phyloP scores from a whole-genome alignment of 2,888 invertebrate species.

The Metellina segmentata region DNA sequence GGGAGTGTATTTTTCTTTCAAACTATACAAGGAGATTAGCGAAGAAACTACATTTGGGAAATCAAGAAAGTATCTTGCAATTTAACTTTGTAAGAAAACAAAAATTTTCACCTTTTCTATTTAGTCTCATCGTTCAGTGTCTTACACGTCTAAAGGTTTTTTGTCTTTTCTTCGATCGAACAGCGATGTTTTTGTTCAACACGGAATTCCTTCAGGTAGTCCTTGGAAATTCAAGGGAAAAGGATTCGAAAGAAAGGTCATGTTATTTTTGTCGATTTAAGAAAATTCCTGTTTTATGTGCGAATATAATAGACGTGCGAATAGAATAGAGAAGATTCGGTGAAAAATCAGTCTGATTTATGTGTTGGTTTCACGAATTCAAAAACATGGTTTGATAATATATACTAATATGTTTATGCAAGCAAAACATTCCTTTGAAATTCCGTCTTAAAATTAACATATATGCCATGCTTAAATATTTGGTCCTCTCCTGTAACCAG shows the following conservation, averaged over 20 bases:
- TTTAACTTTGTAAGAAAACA: neutral
- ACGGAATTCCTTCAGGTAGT: neutral
- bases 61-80: neutral
- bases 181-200: neutral
- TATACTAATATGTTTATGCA: too few species aligned
- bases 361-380: too few species aligned
- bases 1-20: neutral
- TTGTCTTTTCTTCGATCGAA: neutral
- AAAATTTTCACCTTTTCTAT: neutral
- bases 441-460: too few species aligned
- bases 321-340: too few species aligned
- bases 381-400: too few species aligned
- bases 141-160: neutral
- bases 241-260: neutral
- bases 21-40: neutral
- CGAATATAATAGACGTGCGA: too few species aligned
- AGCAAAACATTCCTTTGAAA: too few species aligned
- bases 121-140: neutral
- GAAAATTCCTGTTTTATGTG: too few species aligned
- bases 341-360: too few species aligned
- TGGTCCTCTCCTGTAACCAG: too few species aligned
- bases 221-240: neutral
- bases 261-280: too few species aligned
- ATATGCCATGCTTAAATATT: too few species aligned
- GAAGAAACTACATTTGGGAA: neutral